Base-by-base conservation (phyloP, 2,113 vertebrate genomes). In the Salvelinus namaycush region DNA sequence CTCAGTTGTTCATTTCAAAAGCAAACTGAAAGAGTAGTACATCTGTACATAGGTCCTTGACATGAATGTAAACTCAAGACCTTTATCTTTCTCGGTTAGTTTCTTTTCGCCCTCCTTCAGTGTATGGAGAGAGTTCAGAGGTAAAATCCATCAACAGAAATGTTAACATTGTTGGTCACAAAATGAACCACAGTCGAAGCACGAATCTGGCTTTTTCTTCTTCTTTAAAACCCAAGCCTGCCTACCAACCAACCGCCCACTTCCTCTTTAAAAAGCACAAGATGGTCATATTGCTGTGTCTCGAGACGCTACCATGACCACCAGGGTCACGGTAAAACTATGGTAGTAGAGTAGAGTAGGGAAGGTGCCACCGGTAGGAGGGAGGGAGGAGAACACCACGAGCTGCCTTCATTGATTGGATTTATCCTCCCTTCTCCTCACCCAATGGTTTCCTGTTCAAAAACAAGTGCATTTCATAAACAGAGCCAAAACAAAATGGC, bases 211-310 rank as follows among this genome's bases (percentile, higher is more conserved):
- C 73, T 90, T 88, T 78, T 88, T 51, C 14, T 51, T 51, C 6
- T 34, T 4, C 80, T 86, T 78, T 62, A 39, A 69, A 79, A 59
- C 49, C 87, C 84, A 81, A 74, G 86, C 81, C 77, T 86, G 85
- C 4, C 66, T 18, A 16, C 22, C 59, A 60, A 26, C 66, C 64
- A 66, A 13, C 5, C 6, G 14, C 66, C 66, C 29, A 2, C 8
- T 9, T 80, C 76, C 91, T 91, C 85, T 57, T 87, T 82, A 86
- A 89, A 91, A 91, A 89, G 84, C 90, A 93, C 90, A 85, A 87
- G 88, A 90, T 92, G 93, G 89, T 88, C 77, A 91, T 94, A 96
- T 95, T 96, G 94, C n/a, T 95, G 91, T 91, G 89, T 94, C 86
- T 92, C 84, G 85, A 89, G 86, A 89, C 79, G 85, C 89, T 22